These are phyloP conservation scores for Acinonyx jubatus DNA, from an alignment of 2,113 vertebrate genomes.

Conservation along the genomic window DNA sequence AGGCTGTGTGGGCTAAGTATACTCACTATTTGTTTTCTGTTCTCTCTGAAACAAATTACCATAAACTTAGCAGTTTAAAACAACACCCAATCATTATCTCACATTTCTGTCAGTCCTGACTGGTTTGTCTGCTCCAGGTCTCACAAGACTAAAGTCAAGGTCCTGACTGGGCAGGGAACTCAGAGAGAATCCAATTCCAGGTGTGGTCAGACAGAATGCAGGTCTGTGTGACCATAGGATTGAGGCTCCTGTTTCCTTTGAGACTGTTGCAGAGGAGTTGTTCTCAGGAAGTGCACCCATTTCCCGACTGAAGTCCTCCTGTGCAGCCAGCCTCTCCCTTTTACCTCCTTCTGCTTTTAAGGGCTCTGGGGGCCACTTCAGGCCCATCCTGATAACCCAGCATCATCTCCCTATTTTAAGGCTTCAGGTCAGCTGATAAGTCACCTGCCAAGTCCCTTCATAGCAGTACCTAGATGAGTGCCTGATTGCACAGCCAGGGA, in stretches of 20 bases:
- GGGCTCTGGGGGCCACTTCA: background rate
- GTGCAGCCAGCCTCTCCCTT: background rate
- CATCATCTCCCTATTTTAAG: background rate
- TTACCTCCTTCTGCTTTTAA: background rate
- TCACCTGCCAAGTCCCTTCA: background rate
- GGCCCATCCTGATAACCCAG: background rate
- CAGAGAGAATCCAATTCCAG: background rate
- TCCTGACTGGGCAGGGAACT: background rate
- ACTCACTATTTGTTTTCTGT: background rate
- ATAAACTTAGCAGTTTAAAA: background rate
- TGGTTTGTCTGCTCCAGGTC: background rate
- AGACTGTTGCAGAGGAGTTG: background rate
- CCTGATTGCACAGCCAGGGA: background rate
- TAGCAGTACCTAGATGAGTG: background rate
- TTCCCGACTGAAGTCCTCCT: background rate
- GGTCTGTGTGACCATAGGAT: accelerated
- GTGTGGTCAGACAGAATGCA: background rate
- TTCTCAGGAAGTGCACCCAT: background rate
- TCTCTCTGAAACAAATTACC: too few relatives aligned
- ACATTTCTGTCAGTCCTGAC: background rate
- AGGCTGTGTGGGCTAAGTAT: background rate
- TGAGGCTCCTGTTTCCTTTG: background rate
- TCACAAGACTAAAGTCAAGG: background rate
- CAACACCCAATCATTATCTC: background rate
- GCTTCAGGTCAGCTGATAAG: background rate